These are phyloP conservation scores for Aythya fuligula DNA, from an alignment of 2,797 vertebrate species.

Conservation along the genomic window DNA sequence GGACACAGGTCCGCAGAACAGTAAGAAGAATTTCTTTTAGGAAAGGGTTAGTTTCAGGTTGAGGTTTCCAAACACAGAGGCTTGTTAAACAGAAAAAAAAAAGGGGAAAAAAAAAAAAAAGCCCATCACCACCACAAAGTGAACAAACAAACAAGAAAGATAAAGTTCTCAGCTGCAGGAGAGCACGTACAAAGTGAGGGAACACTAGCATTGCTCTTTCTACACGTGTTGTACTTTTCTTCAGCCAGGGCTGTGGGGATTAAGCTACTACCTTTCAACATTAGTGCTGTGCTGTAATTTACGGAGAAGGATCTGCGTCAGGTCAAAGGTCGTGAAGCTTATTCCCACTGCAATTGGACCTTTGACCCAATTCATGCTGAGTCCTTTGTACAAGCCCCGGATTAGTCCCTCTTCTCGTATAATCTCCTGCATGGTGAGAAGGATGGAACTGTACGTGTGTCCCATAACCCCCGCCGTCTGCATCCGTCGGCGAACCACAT, in stretches of 20 bases:
- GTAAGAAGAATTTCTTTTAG: background rate
- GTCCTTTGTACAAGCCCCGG: constrained; percentile 92
- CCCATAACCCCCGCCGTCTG: constrained; percentile 94
- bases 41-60: background rate
- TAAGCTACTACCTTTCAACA: constrained; percentile 77
- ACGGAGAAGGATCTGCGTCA: constrained; percentile 88
- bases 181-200: background rate
- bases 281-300: constrained; percentile 79
- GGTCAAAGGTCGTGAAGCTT: constrained; percentile 96
- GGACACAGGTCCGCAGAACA: background rate
- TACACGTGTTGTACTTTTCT: background rate
- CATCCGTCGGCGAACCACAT: constrained; percentile 96
- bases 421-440: constrained; percentile 87
- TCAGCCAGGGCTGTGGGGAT: background rate
- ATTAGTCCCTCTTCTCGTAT: constrained; percentile 87
- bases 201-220: background rate
- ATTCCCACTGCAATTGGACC: constrained; percentile 93
- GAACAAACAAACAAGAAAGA: background rate
- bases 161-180: background rate
- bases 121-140: background rate
- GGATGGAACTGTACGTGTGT: constrained; percentile 83
- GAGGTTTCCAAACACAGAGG: background rate
- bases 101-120: background rate
- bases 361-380: constrained; percentile 99
- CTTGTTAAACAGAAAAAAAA: background rate